Evolutionary conservation across 2,888 invertebrate species (phyloP), one percentile per base, ranked within the genome.

Genomic region (Brenthis daphne): DNA sequence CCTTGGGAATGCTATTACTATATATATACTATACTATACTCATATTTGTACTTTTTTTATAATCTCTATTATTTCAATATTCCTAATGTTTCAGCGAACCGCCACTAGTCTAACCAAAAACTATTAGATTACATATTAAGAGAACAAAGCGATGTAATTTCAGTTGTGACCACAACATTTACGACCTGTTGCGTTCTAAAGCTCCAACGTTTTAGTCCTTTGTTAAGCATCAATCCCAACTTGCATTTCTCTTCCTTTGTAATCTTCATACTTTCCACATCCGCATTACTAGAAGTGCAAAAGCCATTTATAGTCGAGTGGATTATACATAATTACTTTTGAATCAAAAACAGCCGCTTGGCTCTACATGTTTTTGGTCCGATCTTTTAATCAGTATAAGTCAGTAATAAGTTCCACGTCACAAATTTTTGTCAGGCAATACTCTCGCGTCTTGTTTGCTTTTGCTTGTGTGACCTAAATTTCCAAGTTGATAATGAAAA

Each of bases 401-500:
- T 65, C 47, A 24, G 65, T 65, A 67, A 70, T 66, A 75, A 75
- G 68, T 58, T 71, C 54, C 55, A 65, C 57, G 56, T 69, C 67
- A 66, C 48, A 68, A 73, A 71, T 72, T 69, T 69, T 71, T 68
- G 73, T 74, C 69, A 69, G 67, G 65, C 68, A 64, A 67, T 64
- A 73, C 69, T 68, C 56, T 54, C 65, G 50, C 71, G 67, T 70
- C 77, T 76, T 76, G 77, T 78, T 79, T 78, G 77, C 76, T 71
- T 66, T 75, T 67, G 69, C 73, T 70, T 77, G 82, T 79, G 81
- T 85, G 88, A 77, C 85, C 86, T 85, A 86, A 85, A 88, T 89
- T 85, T 84, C 84, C 86, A 82, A 86, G 85, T 88, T 88, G 87
- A 87, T 89, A 90, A 90, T 90, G 89, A 89, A 89, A 89, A 88